Conservation (phyloP, 2,888 invertebrate genomes). For the Baccha elongata region DNA sequence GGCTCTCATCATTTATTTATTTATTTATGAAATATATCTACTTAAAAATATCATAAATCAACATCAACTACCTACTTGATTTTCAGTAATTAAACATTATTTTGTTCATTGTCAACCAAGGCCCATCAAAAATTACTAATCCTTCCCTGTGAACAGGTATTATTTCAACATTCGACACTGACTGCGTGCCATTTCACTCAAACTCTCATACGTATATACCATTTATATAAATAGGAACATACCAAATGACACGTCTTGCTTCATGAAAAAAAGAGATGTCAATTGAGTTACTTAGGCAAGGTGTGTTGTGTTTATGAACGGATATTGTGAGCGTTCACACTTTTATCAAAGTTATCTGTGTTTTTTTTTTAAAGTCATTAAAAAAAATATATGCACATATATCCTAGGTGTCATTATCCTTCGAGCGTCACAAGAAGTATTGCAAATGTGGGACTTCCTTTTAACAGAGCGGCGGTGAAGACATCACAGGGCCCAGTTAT, state of each 20-base stretch:
- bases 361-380: slow-evolving; percentile 41
- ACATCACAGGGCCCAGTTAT: slow-evolving; percentile 32
- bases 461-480: slow-evolving; percentile 24
- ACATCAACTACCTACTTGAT: too few species aligned
- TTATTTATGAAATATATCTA: too few species aligned
- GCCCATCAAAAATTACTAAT: neutral
- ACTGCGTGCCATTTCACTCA: slow-evolving; percentile 19
- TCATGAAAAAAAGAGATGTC: slow-evolving; percentile 33
- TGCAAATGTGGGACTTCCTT: slow-evolving; percentile 63
- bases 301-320: slow-evolving; percentile 63
- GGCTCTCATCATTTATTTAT: too few species aligned
- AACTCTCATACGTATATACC: too few species aligned
- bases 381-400: slow-evolving; percentile 42
- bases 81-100: too few species aligned
- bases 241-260: slow-evolving; percentile 1
- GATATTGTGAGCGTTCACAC: slow-evolving; percentile 61
- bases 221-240: too few species aligned
- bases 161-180: slow-evolving; percentile 41
- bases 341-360: slow-evolving; percentile 62
- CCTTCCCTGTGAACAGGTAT: neutral
- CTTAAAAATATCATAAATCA: too few species aligned
- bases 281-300: slow-evolving; percentile 67
- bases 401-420: slow-evolving; percentile 19
- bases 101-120: too few species aligned
- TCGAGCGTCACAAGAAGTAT: slow-evolving; percentile 20